Conservation (phyloP, 1,140 invertebrate species). For the Psix sp. region DNA sequence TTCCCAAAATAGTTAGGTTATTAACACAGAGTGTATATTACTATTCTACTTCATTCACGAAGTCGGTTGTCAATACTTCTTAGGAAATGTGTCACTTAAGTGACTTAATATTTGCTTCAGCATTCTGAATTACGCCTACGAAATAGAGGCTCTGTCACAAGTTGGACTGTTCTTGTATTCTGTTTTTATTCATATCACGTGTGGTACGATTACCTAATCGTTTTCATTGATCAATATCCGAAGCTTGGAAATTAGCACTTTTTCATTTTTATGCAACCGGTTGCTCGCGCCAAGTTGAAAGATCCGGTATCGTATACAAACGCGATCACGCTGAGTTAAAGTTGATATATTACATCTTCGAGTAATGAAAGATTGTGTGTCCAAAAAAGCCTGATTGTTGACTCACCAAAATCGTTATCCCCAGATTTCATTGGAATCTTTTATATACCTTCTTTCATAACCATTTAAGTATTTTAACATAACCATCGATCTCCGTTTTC, state of each 20-base stretch:
- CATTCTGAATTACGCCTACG: conserved; percentile 52
- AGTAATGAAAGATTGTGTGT: too few relatives aligned
- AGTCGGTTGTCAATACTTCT: conserved; percentile 55
- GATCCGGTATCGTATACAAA: too few relatives aligned
- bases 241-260: conserved; percentile 12
- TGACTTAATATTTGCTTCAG: conserved; percentile 52
- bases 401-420: too few relatives aligned
- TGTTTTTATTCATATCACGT: conserved; percentile 48
- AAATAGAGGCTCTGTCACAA: conserved; percentile 21
- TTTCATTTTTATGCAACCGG: conserved; percentile 15
- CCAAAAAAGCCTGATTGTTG: too few relatives aligned
- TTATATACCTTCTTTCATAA: too few relatives aligned
- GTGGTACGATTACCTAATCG: conserved; percentile 30
- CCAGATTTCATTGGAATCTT: too few relatives aligned
- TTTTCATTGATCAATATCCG: conserved; percentile 31
- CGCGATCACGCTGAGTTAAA: too few relatives aligned
- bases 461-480: too few relatives aligned
- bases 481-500: too few relatives aligned
- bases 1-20: conserved; percentile 37
- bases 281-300: too few relatives aligned
- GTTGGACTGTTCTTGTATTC: conserved; percentile 31
- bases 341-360: too few relatives aligned
- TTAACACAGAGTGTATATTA: conserved; percentile 46
- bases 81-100: conserved; percentile 50
- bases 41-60: conserved; percentile 52